Percentiles rank a stretch among this genome's conserved stretches.
Conservation (phyloP, 2,888 invertebrate species). For the Rhopalosiphum nymphaeae region DNA sequence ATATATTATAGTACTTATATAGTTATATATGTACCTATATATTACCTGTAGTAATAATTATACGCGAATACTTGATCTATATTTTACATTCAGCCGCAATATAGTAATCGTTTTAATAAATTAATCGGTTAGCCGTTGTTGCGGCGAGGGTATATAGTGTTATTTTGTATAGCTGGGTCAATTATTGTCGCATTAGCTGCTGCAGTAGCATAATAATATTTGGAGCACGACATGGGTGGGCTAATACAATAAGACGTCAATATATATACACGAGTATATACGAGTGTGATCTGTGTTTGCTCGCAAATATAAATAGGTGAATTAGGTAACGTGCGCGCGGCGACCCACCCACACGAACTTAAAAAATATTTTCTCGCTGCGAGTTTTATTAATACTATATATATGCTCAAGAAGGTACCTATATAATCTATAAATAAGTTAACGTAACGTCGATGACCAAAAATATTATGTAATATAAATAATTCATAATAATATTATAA, state of each 20-base stretch:
- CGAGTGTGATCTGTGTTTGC: not conserved
- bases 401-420: not conserved
- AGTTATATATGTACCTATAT: too few species aligned
- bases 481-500: not conserved
- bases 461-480: not conserved
- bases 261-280: not conserved
- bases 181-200: not conserved
- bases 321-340: not conserved
- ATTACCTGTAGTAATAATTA: not conserved
- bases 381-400: not conserved
- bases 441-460: not conserved
- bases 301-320: constrained; percentile 13
- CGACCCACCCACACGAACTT: not conserved
- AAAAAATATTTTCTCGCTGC: not conserved
- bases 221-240: not conserved
- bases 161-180: not conserved
- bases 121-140: not conserved
- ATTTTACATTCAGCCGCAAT: not conserved
- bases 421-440: not conserved
- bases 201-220: not conserved
- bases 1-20: too few species aligned
- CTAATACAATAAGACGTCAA: not conserved
- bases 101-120: not conserved
- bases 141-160: not conserved
- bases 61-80: not conserved